A percentile compares a stretch with the other conserved stretches of the same genome.
Evolutionary conservation across 2,888 invertebrate genomes (phyloP).

Genomic region (Himalopsyche tibetana): DNA sequence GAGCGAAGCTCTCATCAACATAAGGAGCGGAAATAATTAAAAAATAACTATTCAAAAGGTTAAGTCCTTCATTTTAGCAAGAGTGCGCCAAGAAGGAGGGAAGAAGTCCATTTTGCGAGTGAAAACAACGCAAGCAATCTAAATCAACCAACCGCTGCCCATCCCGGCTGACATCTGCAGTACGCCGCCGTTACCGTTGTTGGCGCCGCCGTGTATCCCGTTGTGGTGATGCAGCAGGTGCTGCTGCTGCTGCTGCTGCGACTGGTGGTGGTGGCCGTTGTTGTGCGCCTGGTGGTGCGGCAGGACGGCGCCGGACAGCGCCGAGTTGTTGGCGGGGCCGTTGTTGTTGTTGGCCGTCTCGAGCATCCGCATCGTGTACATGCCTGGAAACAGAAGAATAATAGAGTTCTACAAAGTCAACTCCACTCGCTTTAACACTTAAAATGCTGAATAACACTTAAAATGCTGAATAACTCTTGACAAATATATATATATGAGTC

Average conservation of each 20-base stretch:
- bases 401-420: background rate
- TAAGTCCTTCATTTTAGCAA: too few relatives aligned
- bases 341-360: constrained; percentile 77
- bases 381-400: constrained; percentile 76
- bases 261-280: constrained; percentile 70
- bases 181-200: background rate
- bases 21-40: too few relatives aligned
- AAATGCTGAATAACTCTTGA: too few relatives aligned
- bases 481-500: too few relatives aligned
- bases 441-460: too few relatives aligned
- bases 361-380: constrained; percentile 92
- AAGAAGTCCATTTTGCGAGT: too few relatives aligned
- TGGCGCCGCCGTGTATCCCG: background rate
- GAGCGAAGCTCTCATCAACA: too few relatives aligned
- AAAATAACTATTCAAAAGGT: too few relatives aligned
- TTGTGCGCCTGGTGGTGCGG: constrained; percentile 67
- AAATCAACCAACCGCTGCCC: background rate
- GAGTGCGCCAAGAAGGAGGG: too few relatives aligned
- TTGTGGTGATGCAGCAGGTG: constrained; percentile 8
- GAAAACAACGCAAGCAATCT: too few relatives aligned
- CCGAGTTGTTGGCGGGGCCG: constrained; percentile 68
- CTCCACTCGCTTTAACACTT: too few relatives aligned
- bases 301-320: constrained; percentile 56
- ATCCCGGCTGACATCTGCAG: background rate
- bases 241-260: constrained; percentile 38